A percentile compares a stretch with the other conserved stretches of the same genome.
Conservation (phyloP, 2,888 invertebrate genomes). For the Cryptocheilus praepositus region DNA sequence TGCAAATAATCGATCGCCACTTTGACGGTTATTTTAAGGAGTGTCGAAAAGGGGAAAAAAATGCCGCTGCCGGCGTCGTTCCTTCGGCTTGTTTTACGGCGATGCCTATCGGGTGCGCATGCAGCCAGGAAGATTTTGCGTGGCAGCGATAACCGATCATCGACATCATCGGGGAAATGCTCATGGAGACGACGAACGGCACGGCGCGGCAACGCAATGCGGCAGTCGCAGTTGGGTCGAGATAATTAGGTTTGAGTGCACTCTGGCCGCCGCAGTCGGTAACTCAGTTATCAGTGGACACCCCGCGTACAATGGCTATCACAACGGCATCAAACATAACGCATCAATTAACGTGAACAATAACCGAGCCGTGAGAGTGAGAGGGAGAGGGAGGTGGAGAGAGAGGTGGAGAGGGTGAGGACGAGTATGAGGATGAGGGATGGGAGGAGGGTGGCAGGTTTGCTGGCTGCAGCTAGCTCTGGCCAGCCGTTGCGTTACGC, state of each 20-base stretch:
- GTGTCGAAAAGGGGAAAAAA: too few species aligned
- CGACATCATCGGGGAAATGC: conserved; percentile 6
- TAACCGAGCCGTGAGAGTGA: conserved; percentile 67
- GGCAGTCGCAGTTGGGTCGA: conserved; percentile 73
- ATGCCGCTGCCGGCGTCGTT: too few species aligned
- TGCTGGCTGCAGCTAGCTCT: not conserved
- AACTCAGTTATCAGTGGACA: conserved; percentile 76
- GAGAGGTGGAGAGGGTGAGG: conserved; percentile 14
- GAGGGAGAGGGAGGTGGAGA: conserved; percentile 19
- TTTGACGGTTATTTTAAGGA: too few species aligned
- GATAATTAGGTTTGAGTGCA: conserved; percentile 76
- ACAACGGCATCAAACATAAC: conserved; percentile 75
- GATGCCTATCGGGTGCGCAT: not conserved
- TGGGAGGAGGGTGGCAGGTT: conserved; percentile 2
- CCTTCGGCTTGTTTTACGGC: not conserved
- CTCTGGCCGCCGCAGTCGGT: conserved; percentile 74
- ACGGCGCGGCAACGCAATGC: conserved; percentile 65
- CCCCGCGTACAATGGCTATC: conserved; percentile 74
- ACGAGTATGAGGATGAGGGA: conserved; percentile 22
- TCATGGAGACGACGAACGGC: not conserved
- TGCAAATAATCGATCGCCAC: too few species aligned
- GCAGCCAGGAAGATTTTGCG: conserved; percentile 1
- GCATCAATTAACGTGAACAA: conserved; percentile 76
- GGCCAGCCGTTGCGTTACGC: conserved; percentile 29
- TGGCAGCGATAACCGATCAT: conserved; percentile 11